Percentiles rank a stretch among this genome's conserved stretches.
These are phyloP conservation scores for Drosophila mayaguana DNA, from an alignment of 2,888 invertebrate species.

Conservation along the genomic window DNA sequence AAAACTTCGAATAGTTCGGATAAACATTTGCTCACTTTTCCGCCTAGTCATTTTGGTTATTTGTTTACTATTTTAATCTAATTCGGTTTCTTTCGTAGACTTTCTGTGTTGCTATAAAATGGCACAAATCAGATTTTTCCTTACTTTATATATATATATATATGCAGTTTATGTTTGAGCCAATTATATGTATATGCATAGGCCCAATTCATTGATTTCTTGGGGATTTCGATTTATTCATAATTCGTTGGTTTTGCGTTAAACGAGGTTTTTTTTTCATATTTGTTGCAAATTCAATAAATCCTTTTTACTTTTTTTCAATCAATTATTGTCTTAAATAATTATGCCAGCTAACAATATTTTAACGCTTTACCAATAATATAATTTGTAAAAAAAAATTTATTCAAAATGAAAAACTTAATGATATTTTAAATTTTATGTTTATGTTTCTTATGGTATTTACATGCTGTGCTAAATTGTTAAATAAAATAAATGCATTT, in stretches of 20 bases:
- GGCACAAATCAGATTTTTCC: conserved; percentile 29
- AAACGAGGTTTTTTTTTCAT: conserved; percentile 38
- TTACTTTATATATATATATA: conserved; percentile 13
- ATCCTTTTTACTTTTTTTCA: conserved; percentile 26
- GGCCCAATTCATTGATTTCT: conserved; percentile 4
- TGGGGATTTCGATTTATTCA: conserved; percentile 11
- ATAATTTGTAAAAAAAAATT: conserved; percentile 9
- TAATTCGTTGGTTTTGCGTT: conserved; percentile 55
- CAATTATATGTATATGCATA: conserved; percentile 29
- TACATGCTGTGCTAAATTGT: conserved; percentile 53
- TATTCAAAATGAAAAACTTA: conserved; percentile 20
- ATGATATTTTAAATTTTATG: conserved; percentile 10
- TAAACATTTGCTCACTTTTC: conserved; percentile 28
- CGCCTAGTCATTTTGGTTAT: conserved; percentile 30
- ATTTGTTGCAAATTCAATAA: conserved; percentile 20
- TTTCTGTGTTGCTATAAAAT: conserved; percentile 41
- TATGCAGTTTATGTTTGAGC: conserved; percentile 29
- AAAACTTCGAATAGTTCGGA: conserved; percentile 40
- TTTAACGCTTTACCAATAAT: conserved; percentile 42
- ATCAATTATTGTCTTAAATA: conserved; percentile 81
- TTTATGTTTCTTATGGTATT: conserved; percentile 45
- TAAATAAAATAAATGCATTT: conserved; percentile 74
- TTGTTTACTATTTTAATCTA: conserved; percentile 18
- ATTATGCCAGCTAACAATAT: conserved; percentile 73
- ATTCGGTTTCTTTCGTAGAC: conserved; percentile 6